Evolutionary conservation across 2,113 vertebrate genomes (phyloP), one percentile per base, ranked within the genome.

Genomic region (Eolophus roseicapilla): DNA sequence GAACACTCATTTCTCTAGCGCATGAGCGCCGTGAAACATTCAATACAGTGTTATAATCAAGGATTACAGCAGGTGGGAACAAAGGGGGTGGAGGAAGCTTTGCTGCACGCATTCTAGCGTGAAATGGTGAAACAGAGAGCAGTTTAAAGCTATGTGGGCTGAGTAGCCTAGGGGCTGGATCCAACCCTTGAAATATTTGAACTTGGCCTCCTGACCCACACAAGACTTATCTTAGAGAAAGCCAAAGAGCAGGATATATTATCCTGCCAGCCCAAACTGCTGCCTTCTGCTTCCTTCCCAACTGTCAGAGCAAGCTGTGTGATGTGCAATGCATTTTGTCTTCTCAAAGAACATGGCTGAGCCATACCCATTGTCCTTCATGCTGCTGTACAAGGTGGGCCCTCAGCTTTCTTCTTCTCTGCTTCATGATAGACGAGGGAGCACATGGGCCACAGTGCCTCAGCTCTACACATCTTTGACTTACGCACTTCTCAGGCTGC

Each of bases 401-500:
- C n/a, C 68, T 46, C 75, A 29, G 65, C 50, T 68, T 53, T 21
- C 35, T 24, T 1, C 47, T 47, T 13, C 39, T 53, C 18, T 4
- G 6, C 37, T 52, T 41, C 67, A 25, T 3, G 23, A 20, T 0
- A 2, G 53, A 35, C 0, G 6, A 55, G 16, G 24, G 37, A 35
- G 55, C 0, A 0, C 6, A 27, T 0, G 1, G 29, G 35, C 7
- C 6, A 4, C 65, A 29, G 19, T n/a, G 65, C 69, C 55, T 15
- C 28, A 41, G 69, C 33, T 37, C n/a, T 53, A 8, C 21, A 11
- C 18, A 17, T 21, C 47, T 67, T 46, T n/a, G 65, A 33, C 20
- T 65, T 43, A 4, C 1, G 11, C 18, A 14, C 49, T 25, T 15
- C 74, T 50, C 24, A 3, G 70, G 19, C 57, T 88, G 35, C 28